Evolutionary conservation across 2,797 vertebrate species (phyloP).

Genomic region (Artibeus lituratus): DNA sequence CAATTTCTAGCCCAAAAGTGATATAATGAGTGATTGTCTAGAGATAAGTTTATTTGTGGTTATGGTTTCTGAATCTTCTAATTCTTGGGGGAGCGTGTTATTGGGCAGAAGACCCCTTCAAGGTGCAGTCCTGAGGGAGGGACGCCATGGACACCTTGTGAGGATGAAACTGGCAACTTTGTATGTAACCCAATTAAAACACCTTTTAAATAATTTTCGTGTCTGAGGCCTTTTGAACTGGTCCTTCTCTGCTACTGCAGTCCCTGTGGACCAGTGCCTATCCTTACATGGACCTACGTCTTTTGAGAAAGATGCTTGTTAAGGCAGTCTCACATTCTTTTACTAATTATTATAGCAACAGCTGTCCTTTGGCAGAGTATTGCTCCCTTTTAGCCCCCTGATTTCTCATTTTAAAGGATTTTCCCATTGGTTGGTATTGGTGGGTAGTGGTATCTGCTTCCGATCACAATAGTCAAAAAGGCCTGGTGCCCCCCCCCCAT

Average conservation of each 20-base stretch:
- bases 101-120: background rate
- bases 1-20: background rate
- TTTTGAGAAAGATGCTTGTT: background rate
- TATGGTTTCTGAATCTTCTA: background rate
- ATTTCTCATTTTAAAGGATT: slow-evolving; percentile 14
- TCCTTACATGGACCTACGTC: background rate
- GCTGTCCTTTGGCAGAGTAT: background rate
- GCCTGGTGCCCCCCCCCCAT: background rate
- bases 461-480: background rate
- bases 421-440: background rate
- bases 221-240: background rate
- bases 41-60: background rate
- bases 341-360: background rate
- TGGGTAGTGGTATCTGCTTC: background rate
- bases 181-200: background rate
- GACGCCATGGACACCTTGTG: background rate
- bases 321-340: background rate
- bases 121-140: background rate
- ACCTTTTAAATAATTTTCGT: background rate
- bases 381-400: background rate
- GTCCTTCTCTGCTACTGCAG: background rate
- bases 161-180: background rate
- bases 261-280: background rate
- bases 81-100: background rate
- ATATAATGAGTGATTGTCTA: background rate